Percentiles rank a stretch among this genome's conserved stretches.
These are phyloP conservation scores for Aricia artaxerxes DNA, from an alignment of 2,888 invertebrate species.

Conservation along the genomic window DNA sequence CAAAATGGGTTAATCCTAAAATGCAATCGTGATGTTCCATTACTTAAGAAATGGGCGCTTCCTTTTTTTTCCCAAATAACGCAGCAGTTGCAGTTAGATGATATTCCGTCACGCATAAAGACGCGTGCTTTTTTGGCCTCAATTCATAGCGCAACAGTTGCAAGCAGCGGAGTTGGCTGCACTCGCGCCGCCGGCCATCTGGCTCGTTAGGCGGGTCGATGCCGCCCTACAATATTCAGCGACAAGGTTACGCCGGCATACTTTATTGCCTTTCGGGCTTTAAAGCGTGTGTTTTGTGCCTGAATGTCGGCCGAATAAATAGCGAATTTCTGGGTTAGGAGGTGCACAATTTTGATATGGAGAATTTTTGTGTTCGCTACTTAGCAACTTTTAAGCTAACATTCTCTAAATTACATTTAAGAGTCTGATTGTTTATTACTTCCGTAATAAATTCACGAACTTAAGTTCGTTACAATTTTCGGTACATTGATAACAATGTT, in stretches of 20 bases:
- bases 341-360: neutral
- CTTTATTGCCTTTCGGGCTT: slow-evolving; percentile 14
- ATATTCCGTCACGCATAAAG: no score
- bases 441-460: neutral
- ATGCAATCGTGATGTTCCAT: neutral
- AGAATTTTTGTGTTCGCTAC: neutral
- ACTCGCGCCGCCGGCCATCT: slow-evolving; percentile 18
- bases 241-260: slow-evolving; percentile 27
- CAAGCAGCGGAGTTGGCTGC: slow-evolving; percentile 7
- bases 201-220: slow-evolving; percentile 29
- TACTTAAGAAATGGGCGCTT: neutral
- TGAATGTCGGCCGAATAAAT: neutral
- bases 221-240: slow-evolving; percentile 26
- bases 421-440: neutral
- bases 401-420: neutral
- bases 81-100: slow-evolving; percentile 6
- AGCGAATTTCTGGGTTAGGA: neutral
- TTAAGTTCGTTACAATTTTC: no score
- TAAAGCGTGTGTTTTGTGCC: neutral
- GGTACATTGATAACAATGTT: neutral
- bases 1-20: neutral
- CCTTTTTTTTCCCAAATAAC: neutral
- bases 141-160: slow-evolving; percentile 23
- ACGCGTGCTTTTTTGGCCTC: neutral
- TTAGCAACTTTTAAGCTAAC: neutral